Conservation (phyloP, 2,888 invertebrate species). For the Cheilosia vulpina region DNA sequence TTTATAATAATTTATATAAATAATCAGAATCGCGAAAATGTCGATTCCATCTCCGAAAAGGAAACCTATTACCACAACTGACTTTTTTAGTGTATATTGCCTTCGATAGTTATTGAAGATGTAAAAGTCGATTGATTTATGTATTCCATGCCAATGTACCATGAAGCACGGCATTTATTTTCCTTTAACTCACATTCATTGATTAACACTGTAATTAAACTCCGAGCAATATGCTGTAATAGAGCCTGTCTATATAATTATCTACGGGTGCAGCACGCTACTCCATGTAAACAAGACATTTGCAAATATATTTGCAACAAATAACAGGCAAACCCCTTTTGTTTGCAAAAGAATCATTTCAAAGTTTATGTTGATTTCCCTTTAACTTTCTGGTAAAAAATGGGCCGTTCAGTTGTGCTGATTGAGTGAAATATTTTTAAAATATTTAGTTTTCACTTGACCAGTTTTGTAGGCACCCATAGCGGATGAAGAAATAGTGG, state of each 20-base stretch:
- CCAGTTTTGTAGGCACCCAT: no score
- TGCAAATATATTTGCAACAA: conserved; percentile 1
- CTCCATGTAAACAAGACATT: conserved; percentile 13
- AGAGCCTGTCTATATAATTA: conserved; percentile 10
- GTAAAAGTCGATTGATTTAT: not conserved
- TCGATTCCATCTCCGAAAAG: no score
- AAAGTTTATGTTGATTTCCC: not conserved
- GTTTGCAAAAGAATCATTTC: not conserved
- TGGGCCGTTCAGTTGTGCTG: not conserved
- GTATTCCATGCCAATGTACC: not conserved
- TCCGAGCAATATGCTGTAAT: conserved; percentile 15
- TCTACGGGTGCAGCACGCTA: conserved; percentile 9
- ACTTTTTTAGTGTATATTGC: not conserved
- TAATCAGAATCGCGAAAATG: no score
- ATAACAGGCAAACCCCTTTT: not conserved
- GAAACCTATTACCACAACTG: no score
- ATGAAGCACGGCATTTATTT: conserved; percentile 2
- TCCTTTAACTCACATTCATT: conserved; percentile 4
- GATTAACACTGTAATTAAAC: conserved; percentile 15
- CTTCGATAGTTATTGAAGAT: not conserved
- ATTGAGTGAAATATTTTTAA: not conserved
- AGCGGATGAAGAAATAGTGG: no score
- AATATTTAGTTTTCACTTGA: not conserved
- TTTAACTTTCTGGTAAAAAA: not conserved
- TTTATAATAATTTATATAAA: no score